Evolutionary conservation across 2,113 vertebrate genomes (phyloP).

Genomic region (Neomonachus schauinslandi): DNA sequence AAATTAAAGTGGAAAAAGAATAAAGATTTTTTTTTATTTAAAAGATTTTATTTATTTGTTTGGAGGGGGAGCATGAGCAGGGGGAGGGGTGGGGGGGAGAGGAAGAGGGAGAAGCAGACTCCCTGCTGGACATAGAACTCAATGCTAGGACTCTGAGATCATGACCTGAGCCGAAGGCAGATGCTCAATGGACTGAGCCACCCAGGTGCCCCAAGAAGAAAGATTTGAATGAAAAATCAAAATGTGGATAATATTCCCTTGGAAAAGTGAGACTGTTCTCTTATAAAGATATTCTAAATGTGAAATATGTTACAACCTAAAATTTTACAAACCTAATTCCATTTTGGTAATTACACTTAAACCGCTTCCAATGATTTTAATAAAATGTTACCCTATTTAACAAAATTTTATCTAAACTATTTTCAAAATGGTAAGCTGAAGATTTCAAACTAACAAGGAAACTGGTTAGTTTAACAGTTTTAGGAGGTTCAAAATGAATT

Average conservation of each 20-base stretch:
- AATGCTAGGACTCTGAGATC: not conserved
- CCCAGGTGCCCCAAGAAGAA: not conserved
- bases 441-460: not conserved
- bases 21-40: not conserved
- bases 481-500: not conserved
- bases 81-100: too few species aligned
- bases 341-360: not conserved
- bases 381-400: not conserved
- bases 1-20: not conserved
- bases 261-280: not conserved
- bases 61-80: not conserved
- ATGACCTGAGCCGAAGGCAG: not conserved
- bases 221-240: not conserved
- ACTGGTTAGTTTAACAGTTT: accelerated
- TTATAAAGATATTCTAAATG: not conserved
- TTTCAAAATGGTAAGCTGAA: not conserved
- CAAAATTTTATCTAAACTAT: not conserved
- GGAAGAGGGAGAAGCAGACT: not conserved
- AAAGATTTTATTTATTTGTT: not conserved
- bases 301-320: not conserved
- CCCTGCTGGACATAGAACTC: not conserved
- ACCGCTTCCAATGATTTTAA: not conserved
- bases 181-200: too few species aligned
- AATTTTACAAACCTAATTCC: not conserved
- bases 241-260: not conserved